Evolutionary conservation across 2,888 invertebrate species (phyloP), one percentile per base, ranked within the genome.

Genomic region (Hyposoter dolosus): DNA sequence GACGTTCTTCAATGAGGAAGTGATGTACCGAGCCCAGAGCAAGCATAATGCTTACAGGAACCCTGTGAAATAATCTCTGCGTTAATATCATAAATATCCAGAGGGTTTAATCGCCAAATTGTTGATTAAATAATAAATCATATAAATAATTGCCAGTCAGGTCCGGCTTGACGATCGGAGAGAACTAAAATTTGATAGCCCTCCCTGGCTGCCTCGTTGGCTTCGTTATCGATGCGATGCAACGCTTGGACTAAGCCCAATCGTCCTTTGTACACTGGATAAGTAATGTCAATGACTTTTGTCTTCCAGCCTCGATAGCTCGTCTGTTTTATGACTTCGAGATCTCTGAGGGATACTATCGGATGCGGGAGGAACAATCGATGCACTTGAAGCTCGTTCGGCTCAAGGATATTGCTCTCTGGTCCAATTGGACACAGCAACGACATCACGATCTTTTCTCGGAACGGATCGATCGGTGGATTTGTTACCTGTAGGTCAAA

Each of bases 371-470:
- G 95, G 96, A 99, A 98, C 91, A 99, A 95, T 28, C 99, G 96
- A 93, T 98, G 98, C 76, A 96, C 96, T 95, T 99, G 99, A 90
- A 96, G 95, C 0, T 98, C 96, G 92, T 97, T 97, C 9, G 99
- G 99, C 92, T 98, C 96, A 89, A 99, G 95, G 83, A 99, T 97
- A 94, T 99, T 99, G 4, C 97, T 97, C 91, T 98, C 98, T 0
- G 99, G 99, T 0, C 99, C 99, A 91, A 99, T 97, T 0, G 99
- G 99, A 92, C 99, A 99, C 88, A 98, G 97, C 94, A 99, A 95
- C 0, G 99, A 99, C 99, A 99, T 99, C 86, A 99, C 99, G 89
- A 99, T 98, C 95, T 98, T 98, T 95, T 99, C 99, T 91, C 99
- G 96, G 92, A 99, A 99, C 53, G 99, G 99, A 95, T 99, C 99